phyloP scores from a whole-genome alignment of 2,888 invertebrate genomes.

The Ormyrus pomaceus region DNA sequence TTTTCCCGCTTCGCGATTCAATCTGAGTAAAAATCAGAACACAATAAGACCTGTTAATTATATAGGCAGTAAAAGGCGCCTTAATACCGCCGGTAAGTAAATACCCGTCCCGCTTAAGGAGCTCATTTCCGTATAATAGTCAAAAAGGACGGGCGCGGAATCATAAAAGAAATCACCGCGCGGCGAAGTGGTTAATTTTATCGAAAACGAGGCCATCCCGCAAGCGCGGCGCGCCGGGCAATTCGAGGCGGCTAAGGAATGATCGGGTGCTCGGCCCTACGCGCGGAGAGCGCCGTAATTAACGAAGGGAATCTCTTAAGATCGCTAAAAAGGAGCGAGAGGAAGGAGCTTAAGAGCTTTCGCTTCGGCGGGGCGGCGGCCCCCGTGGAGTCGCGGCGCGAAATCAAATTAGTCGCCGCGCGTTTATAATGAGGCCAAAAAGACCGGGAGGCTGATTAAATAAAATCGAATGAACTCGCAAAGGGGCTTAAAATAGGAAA shows the following conservation, averaged over 20 bases:
- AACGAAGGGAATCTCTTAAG: slow-evolving; percentile 25
- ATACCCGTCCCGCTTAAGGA: too few species aligned
- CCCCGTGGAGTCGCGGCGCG: neutral
- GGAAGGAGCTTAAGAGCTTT: slow-evolving; percentile 39
- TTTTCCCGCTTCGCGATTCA: too few species aligned
- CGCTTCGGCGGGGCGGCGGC: too few species aligned
- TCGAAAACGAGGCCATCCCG: slow-evolving; percentile 2
- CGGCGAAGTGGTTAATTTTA: slow-evolving; percentile 18
- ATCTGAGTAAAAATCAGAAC: too few species aligned
- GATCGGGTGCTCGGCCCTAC: neutral
- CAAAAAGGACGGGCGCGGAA: too few species aligned
- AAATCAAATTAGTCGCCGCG: slow-evolving; percentile 40
- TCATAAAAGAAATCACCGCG: neutral
- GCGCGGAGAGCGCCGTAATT: slow-evolving; percentile 9
- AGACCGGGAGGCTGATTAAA: slow-evolving; percentile 13
- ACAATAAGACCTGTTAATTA: too few species aligned
- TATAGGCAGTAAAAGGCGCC: too few species aligned
- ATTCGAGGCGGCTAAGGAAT: slow-evolving; percentile 35
- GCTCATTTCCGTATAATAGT: too few species aligned
- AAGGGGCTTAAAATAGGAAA: slow-evolving; percentile 19
- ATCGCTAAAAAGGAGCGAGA: slow-evolving; percentile 18
- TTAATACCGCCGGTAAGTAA: too few species aligned
- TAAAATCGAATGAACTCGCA: slow-evolving; percentile 24
- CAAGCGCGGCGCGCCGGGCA: neutral
- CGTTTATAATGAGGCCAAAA: slow-evolving; percentile 12